Conservation (phyloP, 2,888 invertebrate species). For the Drosophila koepferae region DNA sequence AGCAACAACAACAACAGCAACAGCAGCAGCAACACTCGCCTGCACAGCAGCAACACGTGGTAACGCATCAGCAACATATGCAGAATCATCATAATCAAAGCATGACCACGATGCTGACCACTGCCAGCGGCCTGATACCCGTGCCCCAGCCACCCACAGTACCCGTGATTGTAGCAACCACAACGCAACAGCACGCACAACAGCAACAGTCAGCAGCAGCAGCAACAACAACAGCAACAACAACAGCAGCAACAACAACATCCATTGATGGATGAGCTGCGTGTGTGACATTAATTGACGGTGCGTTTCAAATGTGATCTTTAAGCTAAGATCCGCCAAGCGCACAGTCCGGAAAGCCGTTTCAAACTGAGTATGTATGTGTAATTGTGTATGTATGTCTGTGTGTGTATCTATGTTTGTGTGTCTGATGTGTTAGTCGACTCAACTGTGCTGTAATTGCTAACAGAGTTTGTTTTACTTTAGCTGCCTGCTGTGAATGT, state of each 20-base stretch:
- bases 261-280: constrained; percentile 91
- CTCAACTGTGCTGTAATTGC: constrained; percentile 39
- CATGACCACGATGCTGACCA: constrained; percentile 85
- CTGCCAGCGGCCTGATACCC: constrained; percentile 89
- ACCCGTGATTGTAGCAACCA: constrained; percentile 71
- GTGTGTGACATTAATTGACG: constrained; percentile 91
- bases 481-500: constrained; percentile 46
- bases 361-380: constrained; percentile 35
- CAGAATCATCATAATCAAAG: constrained; percentile 85
- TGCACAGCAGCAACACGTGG: constrained; percentile 63
- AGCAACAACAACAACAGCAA: constrained; percentile 70
- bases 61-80: constrained; percentile 79
- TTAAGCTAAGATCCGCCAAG: constrained; percentile 62
- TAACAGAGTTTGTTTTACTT: constrained; percentile 30
- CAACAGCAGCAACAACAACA: constrained; percentile 85
- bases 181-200: constrained; percentile 73
- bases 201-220: constrained; percentile 73
- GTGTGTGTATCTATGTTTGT: constrained; percentile 14
- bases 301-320: constrained; percentile 85
- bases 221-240: constrained; percentile 84
- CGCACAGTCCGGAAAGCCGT: constrained; percentile 60
- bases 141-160: constrained; percentile 87
- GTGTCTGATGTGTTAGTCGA: constrained; percentile 20
- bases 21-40: constrained; percentile 77
- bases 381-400: constrained; percentile 13